Conservation (phyloP, 2,888 invertebrate species). For the Ligdia adustata region DNA sequence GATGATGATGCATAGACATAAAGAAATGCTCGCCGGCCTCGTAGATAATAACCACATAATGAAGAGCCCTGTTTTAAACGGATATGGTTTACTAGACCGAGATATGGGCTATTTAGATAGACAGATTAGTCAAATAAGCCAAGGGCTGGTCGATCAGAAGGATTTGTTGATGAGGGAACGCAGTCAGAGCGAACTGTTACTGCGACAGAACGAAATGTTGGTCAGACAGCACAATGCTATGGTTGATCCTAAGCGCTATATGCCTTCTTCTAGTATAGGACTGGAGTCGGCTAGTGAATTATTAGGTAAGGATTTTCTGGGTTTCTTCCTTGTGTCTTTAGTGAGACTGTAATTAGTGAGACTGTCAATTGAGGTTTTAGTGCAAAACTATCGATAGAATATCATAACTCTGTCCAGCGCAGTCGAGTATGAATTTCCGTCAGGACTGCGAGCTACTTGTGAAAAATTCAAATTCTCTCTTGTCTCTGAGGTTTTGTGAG, state of each 20-base stretch:
- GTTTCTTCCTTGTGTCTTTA: constrained; percentile 5
- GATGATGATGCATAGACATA: constrained; percentile 71
- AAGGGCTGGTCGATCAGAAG: constrained; percentile 67
- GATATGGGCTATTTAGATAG: constrained; percentile 72
- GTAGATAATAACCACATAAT: constrained; percentile 68
- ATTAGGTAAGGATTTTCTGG: constrained; percentile 65
- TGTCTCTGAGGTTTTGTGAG: too few relatives aligned
- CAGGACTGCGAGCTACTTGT: too few relatives aligned
- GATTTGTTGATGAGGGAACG: constrained; percentile 65
- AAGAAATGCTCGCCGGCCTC: constrained; percentile 69
- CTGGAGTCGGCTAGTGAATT: constrained; percentile 77
- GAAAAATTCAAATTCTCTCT: too few relatives aligned
- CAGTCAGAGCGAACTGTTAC: constrained; percentile 65
- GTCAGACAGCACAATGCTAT: constrained; percentile 66
- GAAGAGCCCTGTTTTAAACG: constrained; percentile 66
- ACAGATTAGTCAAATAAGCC: constrained; percentile 71
- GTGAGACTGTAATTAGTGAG: too few relatives aligned
- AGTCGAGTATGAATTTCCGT: too few relatives aligned
- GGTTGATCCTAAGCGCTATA: constrained; percentile 71
- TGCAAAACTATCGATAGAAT: too few relatives aligned
- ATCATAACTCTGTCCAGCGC: too few relatives aligned
- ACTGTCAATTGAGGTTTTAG: too few relatives aligned
- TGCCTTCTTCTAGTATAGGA: constrained; percentile 72
- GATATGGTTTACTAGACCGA: constrained; percentile 70
- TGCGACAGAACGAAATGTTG: constrained; percentile 73